Evolutionary conservation across 2,888 invertebrate species (phyloP).

Genomic region (Morinoia aosen): DNA sequence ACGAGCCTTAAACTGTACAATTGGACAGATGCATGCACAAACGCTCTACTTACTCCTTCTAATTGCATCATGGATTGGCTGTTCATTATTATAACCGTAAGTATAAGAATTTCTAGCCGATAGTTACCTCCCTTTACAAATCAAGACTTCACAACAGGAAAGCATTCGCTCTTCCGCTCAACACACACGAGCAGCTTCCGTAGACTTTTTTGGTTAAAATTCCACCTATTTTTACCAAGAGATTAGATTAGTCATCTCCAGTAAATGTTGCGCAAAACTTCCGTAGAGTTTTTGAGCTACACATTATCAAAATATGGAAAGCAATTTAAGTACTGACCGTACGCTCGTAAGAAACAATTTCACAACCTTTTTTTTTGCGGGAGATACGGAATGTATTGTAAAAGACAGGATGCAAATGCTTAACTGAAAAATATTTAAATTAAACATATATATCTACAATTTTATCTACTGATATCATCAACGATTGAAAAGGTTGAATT

Average conservation of each 20-base stretch:
- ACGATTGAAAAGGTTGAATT: not conserved
- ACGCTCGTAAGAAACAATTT: not conserved
- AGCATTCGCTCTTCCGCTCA: not conserved
- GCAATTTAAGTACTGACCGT: not conserved
- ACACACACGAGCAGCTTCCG: not conserved
- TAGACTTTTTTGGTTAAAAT: not conserved
- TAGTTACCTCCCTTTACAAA: not conserved
- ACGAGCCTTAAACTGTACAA: conserved; percentile 34
- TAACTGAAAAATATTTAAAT: not conserved
- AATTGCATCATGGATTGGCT: not conserved
- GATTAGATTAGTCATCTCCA: not conserved
- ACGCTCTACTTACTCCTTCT: not conserved
- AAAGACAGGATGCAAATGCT: no score
- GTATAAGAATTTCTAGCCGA: not conserved
- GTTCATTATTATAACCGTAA: not conserved
- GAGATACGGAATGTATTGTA: not conserved
- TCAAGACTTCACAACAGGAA: not conserved
- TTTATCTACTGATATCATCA: no score
- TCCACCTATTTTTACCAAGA: not conserved
- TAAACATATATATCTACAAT: no score
- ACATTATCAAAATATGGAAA: not conserved
- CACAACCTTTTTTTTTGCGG: not conserved
- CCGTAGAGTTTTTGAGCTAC: not conserved
- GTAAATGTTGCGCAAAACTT: not conserved
- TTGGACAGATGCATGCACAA: conserved; percentile 45